phyloP scores from a whole-genome alignment of 2,797 vertebrate genomes.

The Gymnoscopelus microlampas region DNA sequence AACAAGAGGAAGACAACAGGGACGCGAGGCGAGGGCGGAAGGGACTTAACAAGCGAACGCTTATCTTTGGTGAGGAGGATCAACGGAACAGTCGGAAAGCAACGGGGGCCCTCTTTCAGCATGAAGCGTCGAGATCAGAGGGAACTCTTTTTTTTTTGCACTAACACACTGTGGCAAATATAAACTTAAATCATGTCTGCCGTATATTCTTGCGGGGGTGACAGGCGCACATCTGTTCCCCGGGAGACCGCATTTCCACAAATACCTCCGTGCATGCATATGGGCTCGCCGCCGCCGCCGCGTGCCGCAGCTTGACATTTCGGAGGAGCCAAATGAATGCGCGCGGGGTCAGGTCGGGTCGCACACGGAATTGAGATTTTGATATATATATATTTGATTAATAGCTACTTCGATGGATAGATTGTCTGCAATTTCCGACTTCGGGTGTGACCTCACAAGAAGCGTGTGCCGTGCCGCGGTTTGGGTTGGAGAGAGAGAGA shows the following conservation, averaged over 20 bases:
- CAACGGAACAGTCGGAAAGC: slow-evolving; percentile 30
- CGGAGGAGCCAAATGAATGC: no score
- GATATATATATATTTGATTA: no score
- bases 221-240: slow-evolving; percentile 51
- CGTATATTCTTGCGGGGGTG: slow-evolving; percentile 21
- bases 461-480: no score
- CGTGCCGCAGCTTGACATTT: no score
- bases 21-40: slow-evolving; percentile 56
- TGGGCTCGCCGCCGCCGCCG: no score
- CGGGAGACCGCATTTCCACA: no score
- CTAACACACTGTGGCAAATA: no score
- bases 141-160: not conserved
- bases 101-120: slow-evolving; percentile 48
- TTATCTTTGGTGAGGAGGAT: slow-evolving; percentile 66
- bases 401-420: no score
- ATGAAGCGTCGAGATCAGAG: slow-evolving; percentile 42
- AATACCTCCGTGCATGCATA: no score
- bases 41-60: slow-evolving; percentile 63
- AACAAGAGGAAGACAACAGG: slow-evolving; percentile 65
- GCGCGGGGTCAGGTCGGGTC: no score
- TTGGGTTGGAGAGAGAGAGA: no score
- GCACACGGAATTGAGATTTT: no score
- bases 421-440: slow-evolving; percentile 1
- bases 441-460: slow-evolving; percentile 12
- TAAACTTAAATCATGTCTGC: slow-evolving; percentile 8